These are phyloP conservation scores for Spinus olivaceus DNA, from an alignment of 2,797 vertebrate genomes.

Conservation along the genomic window DNA sequence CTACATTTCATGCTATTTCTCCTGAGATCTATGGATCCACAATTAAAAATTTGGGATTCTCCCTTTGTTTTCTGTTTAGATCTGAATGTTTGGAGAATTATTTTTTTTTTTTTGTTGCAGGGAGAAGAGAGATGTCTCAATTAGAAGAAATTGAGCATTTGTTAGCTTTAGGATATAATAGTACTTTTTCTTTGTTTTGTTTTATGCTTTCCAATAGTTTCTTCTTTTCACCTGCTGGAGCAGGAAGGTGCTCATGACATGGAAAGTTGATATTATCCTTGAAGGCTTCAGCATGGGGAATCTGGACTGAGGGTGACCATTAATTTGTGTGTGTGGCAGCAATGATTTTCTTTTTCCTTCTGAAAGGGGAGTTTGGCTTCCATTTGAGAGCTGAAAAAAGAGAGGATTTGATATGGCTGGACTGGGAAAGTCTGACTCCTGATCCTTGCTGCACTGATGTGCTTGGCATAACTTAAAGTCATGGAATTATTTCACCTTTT, in stretches of 20 bases:
- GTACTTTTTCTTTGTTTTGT: neutral
- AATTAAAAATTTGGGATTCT: neutral
- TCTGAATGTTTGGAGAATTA: neutral
- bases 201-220: neutral
- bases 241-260: rapidly evolving
- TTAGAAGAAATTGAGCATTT: neutral
- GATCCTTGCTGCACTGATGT: neutral
- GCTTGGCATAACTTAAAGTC: neutral
- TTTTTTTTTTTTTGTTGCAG: no score
- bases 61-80: neutral
- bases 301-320: no score
- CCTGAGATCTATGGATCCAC: neutral
- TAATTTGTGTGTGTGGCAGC: neutral
- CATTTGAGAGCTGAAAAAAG: neutral
- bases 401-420: neutral
- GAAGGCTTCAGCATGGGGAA: rapidly evolving
- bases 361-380: neutral
- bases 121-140: neutral
- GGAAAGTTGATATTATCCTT: neutral
- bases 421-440: neutral
- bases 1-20: neutral
- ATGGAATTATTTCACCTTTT: neutral
- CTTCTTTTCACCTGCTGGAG: neutral
- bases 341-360: neutral
- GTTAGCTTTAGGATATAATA: neutral